Base-by-base conservation (phyloP, 2,797 vertebrate genomes). In the Bufotes viridis region DNA sequence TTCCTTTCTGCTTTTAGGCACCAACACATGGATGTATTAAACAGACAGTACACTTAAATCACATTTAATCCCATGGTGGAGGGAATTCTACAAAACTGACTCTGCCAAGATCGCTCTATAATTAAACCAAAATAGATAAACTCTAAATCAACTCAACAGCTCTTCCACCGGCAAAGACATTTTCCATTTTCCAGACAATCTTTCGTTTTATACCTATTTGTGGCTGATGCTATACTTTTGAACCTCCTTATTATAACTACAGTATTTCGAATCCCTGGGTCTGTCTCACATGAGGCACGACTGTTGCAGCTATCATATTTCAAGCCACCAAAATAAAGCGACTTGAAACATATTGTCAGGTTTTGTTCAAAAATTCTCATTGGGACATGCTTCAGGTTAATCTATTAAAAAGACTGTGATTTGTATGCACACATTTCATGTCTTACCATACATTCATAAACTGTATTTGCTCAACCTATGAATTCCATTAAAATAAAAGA, bases 61-160 rank as follows among this genome's bases (percentile, higher is more conserved):
- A 29, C 72, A 58, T 83, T 29, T 82, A 76, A 87, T 88, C 53
- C 60, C 70, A 26, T 49, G 42, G 42, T 42, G 22, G 61, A 67
- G 60, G 72, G 51, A 29, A 87, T 78, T 42, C 20, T 78, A 58
- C 80, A 18, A 76, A 78, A 82, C 72, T 78, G 7, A 57, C 18
- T 60, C 91, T 87, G 76, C 88, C 89, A 72, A 89, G 84, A 90
- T 81, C 0, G 61, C 81, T 86, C 84, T 93, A 90, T 93, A 94
- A 94, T 93, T 94, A 93, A 92, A 92, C 89, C 90, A 75, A 90
- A 94, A 94, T 92, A 93, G 93, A 93, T 57, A 75, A 75, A 69
- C 72, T 84, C 24, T 20, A 88, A 84, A 84, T 78, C 65, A 78
- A 65, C 75, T 57, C 57, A 17, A 55, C 67, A 87, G 34, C 7